phyloP scores from a whole-genome alignment of 2,888 invertebrate genomes.

The Agelastica alni region DNA sequence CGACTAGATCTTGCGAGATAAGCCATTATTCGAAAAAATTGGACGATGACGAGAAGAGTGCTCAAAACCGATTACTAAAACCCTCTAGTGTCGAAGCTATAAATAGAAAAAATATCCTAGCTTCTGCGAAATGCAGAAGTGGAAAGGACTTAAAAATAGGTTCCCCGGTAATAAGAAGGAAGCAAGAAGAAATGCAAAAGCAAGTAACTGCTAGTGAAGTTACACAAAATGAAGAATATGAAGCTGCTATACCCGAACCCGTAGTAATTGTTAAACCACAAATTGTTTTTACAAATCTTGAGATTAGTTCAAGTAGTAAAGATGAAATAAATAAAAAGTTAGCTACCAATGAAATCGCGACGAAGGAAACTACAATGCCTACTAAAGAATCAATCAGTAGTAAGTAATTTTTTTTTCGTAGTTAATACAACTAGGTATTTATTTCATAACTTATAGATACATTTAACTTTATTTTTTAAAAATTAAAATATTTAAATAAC shows the following conservation, averaged over 20 bases:
- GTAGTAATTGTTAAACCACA: neutral
- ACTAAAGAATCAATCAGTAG: slow-evolving; percentile 7
- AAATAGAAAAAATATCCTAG: slow-evolving; percentile 84
- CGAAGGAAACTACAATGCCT: neutral
- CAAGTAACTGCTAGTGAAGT: slow-evolving; percentile 47
- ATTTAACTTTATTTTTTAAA: too few relatives aligned
- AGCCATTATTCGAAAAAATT: slow-evolving; percentile 29
- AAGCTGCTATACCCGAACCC: neutral
- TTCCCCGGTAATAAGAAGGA: slow-evolving; percentile 73
- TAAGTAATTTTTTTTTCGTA: slow-evolving; percentile 6
- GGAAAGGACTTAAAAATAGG: slow-evolving; percentile 75
- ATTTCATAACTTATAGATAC: too few relatives aligned
- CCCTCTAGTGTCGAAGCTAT: slow-evolving; percentile 81
- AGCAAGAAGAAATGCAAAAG: slow-evolving; percentile 59
- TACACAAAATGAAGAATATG: slow-evolving; percentile 6
- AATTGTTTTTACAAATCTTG: neutral
- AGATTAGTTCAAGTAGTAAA: too few relatives aligned
- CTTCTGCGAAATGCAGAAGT: slow-evolving; percentile 83
- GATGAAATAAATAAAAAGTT: too few relatives aligned
- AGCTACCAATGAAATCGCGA: neutral
- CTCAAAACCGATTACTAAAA: slow-evolving; percentile 70
- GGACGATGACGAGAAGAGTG: slow-evolving; percentile 38
- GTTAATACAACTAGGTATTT: too few relatives aligned
- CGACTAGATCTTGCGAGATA: slow-evolving; percentile 52
- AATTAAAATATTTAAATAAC: too few relatives aligned